These are phyloP conservation scores for Adineta ricciae DNA, from an alignment of 2,888 invertebrate genomes.

Conservation along the genomic window DNA sequence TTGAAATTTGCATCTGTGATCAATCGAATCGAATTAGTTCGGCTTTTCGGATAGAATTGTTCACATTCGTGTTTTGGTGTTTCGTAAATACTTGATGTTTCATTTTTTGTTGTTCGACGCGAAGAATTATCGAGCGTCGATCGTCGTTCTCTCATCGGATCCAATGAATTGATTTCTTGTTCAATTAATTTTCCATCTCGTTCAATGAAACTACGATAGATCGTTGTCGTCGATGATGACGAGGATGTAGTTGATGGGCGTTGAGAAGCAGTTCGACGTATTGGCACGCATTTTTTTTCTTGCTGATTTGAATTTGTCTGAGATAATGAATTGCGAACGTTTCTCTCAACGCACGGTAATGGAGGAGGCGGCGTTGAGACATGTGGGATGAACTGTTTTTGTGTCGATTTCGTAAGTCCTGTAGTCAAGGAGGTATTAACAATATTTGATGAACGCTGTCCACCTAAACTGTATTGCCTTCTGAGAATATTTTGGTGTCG, in stretches of 20 bases:
- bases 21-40: background rate
- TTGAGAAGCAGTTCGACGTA: conserved; percentile 52
- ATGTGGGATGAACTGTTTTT: background rate
- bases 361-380: background rate
- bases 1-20: background rate
- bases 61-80: background rate
- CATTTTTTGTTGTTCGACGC: too few relatives aligned
- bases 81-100: background rate
- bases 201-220: background rate
- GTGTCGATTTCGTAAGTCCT: background rate
- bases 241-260: conserved; percentile 81
- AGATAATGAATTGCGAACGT: background rate
- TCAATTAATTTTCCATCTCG: conserved; percentile 45
- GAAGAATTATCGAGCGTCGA: too few relatives aligned
- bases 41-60: background rate
- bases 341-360: background rate
- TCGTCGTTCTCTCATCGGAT: too few relatives aligned
- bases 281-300: background rate
- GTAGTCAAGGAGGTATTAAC: background rate
- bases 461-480: background rate
- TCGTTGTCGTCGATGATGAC: background rate
- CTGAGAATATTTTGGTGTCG: background rate
- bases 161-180: conserved; percentile 62
- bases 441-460: background rate
- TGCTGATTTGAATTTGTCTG: background rate